These are phyloP conservation scores for Gallinago paraguaiae DNA, from an alignment of 2,113 vertebrate genomes.

Conservation along the genomic window DNA sequence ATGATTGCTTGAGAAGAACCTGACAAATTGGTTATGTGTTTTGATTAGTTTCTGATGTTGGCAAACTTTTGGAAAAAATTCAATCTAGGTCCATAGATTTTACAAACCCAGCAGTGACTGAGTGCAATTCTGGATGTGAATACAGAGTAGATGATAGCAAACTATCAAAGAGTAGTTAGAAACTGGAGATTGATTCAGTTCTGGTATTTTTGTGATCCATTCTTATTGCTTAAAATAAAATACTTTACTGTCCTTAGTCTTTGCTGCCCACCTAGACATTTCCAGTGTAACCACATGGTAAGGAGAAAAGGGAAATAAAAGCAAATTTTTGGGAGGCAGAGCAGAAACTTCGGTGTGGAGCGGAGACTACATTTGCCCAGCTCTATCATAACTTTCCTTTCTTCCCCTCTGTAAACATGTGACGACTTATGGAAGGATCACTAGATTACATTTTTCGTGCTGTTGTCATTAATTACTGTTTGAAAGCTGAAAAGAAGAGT, in stretches of 20 bases:
- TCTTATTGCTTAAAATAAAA: neutral
- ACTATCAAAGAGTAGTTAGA: neutral
- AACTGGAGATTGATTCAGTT: neutral
- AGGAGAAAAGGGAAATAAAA: neutral
- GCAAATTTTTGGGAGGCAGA: neutral
- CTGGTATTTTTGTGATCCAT: neutral
- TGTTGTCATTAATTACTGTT: neutral
- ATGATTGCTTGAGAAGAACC: neutral
- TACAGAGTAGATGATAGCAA: neutral
- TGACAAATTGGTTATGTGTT: neutral
- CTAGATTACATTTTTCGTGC: neutral
- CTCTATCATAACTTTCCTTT: neutral
- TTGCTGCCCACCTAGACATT: neutral
- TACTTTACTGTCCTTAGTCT: neutral
- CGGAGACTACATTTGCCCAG: neutral
- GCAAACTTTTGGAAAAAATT: neutral
- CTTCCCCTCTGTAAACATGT: neutral
- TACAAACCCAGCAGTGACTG: neutral
- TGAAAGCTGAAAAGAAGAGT: neutral
- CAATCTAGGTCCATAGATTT: neutral
- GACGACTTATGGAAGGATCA: neutral
- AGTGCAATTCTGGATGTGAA: neutral
- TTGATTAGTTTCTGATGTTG: neutral
- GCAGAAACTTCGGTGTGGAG: neutral
- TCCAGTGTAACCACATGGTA: neutral